These are phyloP conservation scores for Apocheima hispidaria DNA, from an alignment of 2,888 invertebrate genomes.

Conservation along the genomic window DNA sequence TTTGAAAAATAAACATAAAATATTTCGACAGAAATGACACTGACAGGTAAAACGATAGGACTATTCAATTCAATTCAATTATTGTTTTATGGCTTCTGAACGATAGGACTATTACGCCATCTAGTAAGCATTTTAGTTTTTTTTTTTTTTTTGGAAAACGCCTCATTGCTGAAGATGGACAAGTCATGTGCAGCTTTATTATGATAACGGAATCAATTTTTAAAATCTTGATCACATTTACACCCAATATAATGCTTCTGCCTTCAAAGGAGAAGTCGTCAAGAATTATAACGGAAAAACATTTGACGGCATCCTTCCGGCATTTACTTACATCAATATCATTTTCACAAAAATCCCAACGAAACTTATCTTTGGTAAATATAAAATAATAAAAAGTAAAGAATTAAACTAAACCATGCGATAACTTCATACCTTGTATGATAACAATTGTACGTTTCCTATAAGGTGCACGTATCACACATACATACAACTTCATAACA, in stretches of 20 bases:
- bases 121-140: too few species aligned
- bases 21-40: too few species aligned
- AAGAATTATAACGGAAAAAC: slow-evolving; percentile 7
- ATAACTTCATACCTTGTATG: slow-evolving; percentile 85
- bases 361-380: slow-evolving; percentile 83
- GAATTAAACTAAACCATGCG: slow-evolving; percentile 53
- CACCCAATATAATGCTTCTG: slow-evolving; percentile 28
- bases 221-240: slow-evolving; percentile 1
- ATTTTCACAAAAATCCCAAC: slow-evolving; percentile 52
- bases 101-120: too few species aligned
- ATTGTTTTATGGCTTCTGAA: too few species aligned
- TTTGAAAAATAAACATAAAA: too few species aligned
- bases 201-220: slow-evolving; percentile 25
- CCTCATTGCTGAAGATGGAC: too few species aligned
- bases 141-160: too few species aligned
- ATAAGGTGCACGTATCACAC: slow-evolving; percentile 63
- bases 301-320: slow-evolving; percentile 8
- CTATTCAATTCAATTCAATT: too few species aligned
- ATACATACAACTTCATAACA: slow-evolving; percentile 78
- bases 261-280: slow-evolving; percentile 14
- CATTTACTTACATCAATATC: slow-evolving; percentile 33
- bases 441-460: slow-evolving; percentile 81
- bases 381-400: slow-evolving; percentile 47
- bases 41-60: too few species aligned
- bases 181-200: too few species aligned